Conservation (phyloP, 2,888 invertebrate genomes). For the Meliscaeva auricollis region DNA sequence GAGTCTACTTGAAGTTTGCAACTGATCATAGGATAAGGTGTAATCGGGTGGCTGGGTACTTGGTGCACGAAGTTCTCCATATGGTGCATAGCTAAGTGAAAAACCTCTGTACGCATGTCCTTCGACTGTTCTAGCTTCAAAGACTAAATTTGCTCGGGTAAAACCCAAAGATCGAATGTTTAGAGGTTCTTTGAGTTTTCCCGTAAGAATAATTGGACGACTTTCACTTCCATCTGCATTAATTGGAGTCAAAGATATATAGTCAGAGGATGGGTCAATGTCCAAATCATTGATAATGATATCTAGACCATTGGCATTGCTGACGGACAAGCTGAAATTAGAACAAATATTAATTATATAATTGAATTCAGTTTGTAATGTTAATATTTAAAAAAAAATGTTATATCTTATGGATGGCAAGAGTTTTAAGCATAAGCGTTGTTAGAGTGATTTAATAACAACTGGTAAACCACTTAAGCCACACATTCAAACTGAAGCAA, state of each 20-base stretch:
- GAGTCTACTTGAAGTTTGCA: slow-evolving; percentile 53
- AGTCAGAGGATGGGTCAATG: slow-evolving; percentile 73
- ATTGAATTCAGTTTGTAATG: no score
- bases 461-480: no score
- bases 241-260: slow-evolving; percentile 60
- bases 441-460: no score
- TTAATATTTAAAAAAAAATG: no score
- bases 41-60: slow-evolving; percentile 68
- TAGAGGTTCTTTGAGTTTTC: slow-evolving; percentile 68
- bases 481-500: no score
- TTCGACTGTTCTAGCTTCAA: slow-evolving; percentile 51
- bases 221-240: slow-evolving; percentile 52
- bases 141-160: slow-evolving; percentile 60
- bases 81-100: slow-evolving; percentile 67
- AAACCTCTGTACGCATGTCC: slow-evolving; percentile 68
- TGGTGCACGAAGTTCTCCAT: slow-evolving; percentile 51
- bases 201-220: slow-evolving; percentile 70
- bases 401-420: no score
- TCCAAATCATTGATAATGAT: slow-evolving; percentile 72
- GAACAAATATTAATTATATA: not conserved
- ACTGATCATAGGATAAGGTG: slow-evolving; percentile 62
- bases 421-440: no score
- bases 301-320: slow-evolving; percentile 70
- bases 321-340: slow-evolving; percentile 59
- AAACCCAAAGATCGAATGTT: slow-evolving; percentile 61